Percentiles rank a stretch among this genome's conserved stretches.
phyloP scores from a whole-genome alignment of 2,113 vertebrate species.

The Halichoerus grypus region DNA sequence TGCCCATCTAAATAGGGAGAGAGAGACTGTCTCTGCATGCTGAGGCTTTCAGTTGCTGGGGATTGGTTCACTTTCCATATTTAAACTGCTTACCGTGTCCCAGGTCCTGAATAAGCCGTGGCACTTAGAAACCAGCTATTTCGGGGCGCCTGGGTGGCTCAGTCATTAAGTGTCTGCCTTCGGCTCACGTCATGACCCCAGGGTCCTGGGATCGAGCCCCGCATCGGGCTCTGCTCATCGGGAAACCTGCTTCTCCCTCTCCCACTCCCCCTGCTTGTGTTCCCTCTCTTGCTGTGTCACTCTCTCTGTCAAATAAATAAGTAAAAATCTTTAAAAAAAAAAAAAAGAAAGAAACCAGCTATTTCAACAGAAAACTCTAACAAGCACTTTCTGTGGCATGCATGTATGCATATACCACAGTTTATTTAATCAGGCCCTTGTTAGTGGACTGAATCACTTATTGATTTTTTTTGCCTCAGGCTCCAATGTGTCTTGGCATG shows the following conservation, averaged over 20 bases:
- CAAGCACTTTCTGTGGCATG: neutral
- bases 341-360: neutral
- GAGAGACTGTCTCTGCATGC: neutral
- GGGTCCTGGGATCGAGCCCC: no score
- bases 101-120: neutral
- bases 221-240: no score
- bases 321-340: no score
- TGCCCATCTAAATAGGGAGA: neutral
- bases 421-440: neutral
- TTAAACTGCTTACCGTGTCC: neutral
- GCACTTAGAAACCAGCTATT: neutral
- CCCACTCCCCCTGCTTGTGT: no score
- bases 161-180: no score
- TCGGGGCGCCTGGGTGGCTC: neutral
- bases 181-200: no score
- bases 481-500: neutral
- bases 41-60: no score
- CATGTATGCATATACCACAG: rapidly evolving
- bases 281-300: no score
- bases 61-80: neutral
- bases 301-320: no score
- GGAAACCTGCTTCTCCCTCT: no score
- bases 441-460: neutral
- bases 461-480: neutral
- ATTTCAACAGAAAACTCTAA: neutral